Evolutionary conservation across 1,140 invertebrate genomes (phyloP).

Genomic region (Papilio dardanus): DNA sequence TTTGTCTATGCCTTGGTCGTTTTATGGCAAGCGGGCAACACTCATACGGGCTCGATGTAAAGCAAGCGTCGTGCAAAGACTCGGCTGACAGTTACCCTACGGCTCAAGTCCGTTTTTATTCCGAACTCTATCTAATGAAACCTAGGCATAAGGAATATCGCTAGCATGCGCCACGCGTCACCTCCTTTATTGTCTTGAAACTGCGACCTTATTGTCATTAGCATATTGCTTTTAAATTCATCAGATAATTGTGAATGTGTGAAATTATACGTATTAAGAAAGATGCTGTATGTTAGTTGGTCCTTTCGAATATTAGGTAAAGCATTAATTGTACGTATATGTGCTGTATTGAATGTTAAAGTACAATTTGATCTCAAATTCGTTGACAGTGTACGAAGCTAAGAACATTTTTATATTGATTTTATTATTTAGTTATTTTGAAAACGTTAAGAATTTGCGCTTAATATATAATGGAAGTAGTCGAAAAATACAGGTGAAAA

Average conservation of each 20-base stretch:
- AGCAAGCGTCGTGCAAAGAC: no score
- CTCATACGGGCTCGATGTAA: no score
- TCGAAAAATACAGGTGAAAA: no score
- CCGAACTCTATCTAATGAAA: no score
- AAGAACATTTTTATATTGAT: constrained; percentile 25
- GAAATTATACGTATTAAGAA: constrained; percentile 9
- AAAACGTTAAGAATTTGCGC: neutral
- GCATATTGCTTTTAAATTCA: neutral
- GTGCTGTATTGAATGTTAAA: constrained; percentile 43
- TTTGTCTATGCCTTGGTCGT: no score
- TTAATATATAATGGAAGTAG: neutral
- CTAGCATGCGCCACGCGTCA: no score
- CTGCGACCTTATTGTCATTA: constrained; percentile 1
- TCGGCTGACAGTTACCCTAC: no score
- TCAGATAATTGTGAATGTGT: constrained; percentile 9
- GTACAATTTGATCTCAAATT: constrained; percentile 61
- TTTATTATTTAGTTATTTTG: constrained; percentile 30
- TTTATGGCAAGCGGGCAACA: no score
- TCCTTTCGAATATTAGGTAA: constrained; percentile 21
- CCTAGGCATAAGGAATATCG: no score
- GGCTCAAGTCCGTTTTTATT: no score
- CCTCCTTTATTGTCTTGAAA: no score
- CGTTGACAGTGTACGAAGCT: neutral
- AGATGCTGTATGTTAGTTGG: neutral
- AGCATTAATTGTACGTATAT: constrained; percentile 1